Conservation (phyloP, 2,888 invertebrate species). For the Heteromurus nitidus region DNA sequence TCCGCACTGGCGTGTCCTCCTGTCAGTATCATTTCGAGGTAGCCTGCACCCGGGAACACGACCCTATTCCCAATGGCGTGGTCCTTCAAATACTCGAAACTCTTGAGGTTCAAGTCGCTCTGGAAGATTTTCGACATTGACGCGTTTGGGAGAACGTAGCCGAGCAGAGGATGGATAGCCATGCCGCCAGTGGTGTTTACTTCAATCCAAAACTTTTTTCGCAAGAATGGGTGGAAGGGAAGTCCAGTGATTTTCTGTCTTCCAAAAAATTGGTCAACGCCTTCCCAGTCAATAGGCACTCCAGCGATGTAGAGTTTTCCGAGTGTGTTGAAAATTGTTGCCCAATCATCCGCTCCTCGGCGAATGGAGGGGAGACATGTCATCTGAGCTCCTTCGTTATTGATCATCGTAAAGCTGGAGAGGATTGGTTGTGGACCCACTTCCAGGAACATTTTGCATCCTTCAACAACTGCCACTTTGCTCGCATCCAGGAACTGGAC, state of each 20-base stretch:
- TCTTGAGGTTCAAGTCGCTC: slow-evolving; percentile 28
- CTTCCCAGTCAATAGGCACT: slow-evolving; percentile 48
- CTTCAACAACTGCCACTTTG: slow-evolving; percentile 34
- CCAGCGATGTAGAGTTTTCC: slow-evolving; percentile 43
- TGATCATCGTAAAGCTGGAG: slow-evolving; percentile 43
- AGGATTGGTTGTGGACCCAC: slow-evolving; percentile 64
- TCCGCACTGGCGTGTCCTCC: slow-evolving; percentile 44
- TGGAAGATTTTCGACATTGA: slow-evolving; percentile 42
- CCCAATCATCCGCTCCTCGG: slow-evolving; percentile 36
- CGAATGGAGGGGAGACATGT: slow-evolving; percentile 55
- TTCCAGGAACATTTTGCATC: slow-evolving; percentile 53
- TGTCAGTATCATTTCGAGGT: slow-evolving; percentile 51
- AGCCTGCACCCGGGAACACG: slow-evolving; percentile 58
- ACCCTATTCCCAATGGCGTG: slow-evolving; percentile 49
- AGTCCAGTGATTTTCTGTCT: slow-evolving; percentile 26
- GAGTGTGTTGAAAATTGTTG: slow-evolving; percentile 42
- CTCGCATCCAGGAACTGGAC: slow-evolving; percentile 59
- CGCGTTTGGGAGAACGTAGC: slow-evolving; percentile 49
- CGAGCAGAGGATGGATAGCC: slow-evolving; percentile 59
- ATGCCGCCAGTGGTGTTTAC: background rate
- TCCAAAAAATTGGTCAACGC: slow-evolving; percentile 43
- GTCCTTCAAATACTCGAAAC: slow-evolving; percentile 53
- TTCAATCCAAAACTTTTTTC: slow-evolving; percentile 49
- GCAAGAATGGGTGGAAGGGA: slow-evolving; percentile 55
- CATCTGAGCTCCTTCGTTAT: slow-evolving; percentile 33